Conservation (phyloP, 2,888 invertebrate genomes). For the Pelosia muscerda region DNA sequence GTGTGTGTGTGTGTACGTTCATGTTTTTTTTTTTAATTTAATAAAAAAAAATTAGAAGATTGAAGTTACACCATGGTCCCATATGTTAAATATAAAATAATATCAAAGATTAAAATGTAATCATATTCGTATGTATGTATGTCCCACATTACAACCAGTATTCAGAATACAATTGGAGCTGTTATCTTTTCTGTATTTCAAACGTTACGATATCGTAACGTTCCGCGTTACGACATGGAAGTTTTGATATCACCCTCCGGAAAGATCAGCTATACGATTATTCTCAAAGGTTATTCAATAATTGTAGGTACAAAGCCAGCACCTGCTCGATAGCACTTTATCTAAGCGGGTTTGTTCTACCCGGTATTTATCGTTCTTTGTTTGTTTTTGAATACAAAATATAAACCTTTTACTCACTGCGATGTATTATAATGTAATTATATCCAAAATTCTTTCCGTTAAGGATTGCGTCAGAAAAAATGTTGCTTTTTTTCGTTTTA, state of each 20-base stretch:
- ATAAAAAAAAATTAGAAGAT: too few relatives aligned
- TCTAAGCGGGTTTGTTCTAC: slow-evolving; percentile 38
- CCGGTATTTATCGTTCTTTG: slow-evolving; percentile 45
- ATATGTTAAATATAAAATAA: too few relatives aligned
- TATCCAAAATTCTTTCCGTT: slow-evolving; percentile 49
- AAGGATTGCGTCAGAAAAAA: slow-evolving; percentile 46
- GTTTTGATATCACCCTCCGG: slow-evolving; percentile 5
- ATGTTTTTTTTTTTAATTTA: too few relatives aligned
- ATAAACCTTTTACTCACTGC: slow-evolving; percentile 48
- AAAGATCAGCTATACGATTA: slow-evolving; percentile 11
- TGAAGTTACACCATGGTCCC: too few relatives aligned
- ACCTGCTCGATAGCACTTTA: slow-evolving; percentile 43
- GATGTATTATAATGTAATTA: slow-evolving; percentile 54
- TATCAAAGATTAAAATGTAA: too few relatives aligned
- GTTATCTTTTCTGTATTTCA: neutral
- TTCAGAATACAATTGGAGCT: neutral
- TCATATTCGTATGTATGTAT: neutral
- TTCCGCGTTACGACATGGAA: neutral
- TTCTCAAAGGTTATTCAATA: slow-evolving; percentile 42
- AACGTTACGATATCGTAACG: neutral
- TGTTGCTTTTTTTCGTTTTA: slow-evolving; percentile 30
- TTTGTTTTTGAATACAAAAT: slow-evolving; percentile 52
- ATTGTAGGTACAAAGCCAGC: slow-evolving; percentile 26
- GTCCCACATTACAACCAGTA: neutral
- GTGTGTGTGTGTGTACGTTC: too few relatives aligned